These are phyloP conservation scores for Choreutis nemorana DNA, from an alignment of 2,888 invertebrate species.

Conservation along the genomic window DNA sequence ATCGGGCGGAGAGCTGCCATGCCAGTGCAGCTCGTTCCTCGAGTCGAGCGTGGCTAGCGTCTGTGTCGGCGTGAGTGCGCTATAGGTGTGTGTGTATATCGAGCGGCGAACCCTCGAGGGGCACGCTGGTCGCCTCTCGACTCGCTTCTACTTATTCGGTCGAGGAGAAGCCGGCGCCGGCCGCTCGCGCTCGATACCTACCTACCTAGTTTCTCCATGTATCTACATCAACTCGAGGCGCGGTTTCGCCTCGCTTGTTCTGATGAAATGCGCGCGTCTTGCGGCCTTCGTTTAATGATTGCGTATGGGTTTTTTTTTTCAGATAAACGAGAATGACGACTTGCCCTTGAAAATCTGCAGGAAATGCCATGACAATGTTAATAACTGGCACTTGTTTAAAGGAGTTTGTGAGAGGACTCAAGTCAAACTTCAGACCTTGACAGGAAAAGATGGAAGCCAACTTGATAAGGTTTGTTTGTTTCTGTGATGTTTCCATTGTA, in stretches of 20 bases:
- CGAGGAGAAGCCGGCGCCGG: constrained; percentile 55
- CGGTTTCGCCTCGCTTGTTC: constrained; percentile 52
- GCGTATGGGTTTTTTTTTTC: constrained; percentile 57
- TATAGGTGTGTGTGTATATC: constrained; percentile 56
- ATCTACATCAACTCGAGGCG: constrained; percentile 51
- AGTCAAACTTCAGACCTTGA: constrained; percentile 68
- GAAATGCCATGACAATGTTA: constrained; percentile 69
- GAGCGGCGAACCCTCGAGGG: constrained; percentile 65
- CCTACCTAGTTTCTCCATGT: constrained; percentile 60
- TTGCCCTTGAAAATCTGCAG: constrained; percentile 72
- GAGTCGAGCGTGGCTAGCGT: constrained; percentile 38
- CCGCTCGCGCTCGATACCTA: constrained; percentile 46
- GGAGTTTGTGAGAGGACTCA: constrained; percentile 71
- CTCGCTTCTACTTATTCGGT: constrained; percentile 63
- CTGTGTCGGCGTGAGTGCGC: constrained; percentile 56
- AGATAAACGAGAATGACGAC: constrained; percentile 71
- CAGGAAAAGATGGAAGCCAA: constrained; percentile 59
- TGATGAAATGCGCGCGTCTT: constrained; percentile 54
- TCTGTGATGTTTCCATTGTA: constrained; percentile 6
- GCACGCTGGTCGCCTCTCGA: constrained; percentile 60
- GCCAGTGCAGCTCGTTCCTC: constrained; percentile 51
- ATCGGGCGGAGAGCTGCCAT: constrained; percentile 61
- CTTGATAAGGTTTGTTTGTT: constrained; percentile 50
- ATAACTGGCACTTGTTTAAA: constrained; percentile 73
- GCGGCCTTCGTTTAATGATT: constrained; percentile 46